phyloP scores from a whole-genome alignment of 2,797 vertebrate genomes.

The Malacoraja senta region DNA sequence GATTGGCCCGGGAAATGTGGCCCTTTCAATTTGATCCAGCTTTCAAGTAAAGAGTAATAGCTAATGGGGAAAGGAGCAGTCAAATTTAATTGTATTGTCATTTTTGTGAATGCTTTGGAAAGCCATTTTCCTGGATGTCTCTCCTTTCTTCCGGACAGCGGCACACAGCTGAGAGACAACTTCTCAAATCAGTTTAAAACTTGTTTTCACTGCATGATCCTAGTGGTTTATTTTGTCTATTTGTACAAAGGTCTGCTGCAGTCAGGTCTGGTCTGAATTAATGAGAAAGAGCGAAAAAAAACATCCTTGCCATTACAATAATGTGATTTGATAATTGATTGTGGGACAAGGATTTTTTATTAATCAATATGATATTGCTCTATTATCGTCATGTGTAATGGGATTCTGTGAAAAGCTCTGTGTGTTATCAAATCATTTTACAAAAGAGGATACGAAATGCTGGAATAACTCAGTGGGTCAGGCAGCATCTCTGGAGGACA shows the following conservation, averaged over 20 bases:
- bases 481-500: no score
- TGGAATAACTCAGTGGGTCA: no score
- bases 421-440: no score
- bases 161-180: neutral
- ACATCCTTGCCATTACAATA: neutral
- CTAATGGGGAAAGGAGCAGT: neutral
- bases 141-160: neutral
- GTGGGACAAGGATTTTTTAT: neutral
- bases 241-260: neutral
- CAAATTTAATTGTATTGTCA: neutral
- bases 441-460: no score
- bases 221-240: neutral
- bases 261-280: neutral
- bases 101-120: neutral
- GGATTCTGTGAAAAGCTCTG: no score
- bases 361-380: neutral
- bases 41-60: constrained; percentile 11
- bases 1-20: neutral
- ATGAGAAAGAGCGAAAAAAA: neutral
- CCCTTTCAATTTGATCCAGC: neutral
- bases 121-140: neutral
- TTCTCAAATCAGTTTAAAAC: neutral
- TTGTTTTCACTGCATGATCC: neutral
- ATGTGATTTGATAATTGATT: neutral
- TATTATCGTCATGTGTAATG: no score